Conservation (phyloP, 2,113 vertebrate species). For the Pelodiscus sinensis region DNA sequence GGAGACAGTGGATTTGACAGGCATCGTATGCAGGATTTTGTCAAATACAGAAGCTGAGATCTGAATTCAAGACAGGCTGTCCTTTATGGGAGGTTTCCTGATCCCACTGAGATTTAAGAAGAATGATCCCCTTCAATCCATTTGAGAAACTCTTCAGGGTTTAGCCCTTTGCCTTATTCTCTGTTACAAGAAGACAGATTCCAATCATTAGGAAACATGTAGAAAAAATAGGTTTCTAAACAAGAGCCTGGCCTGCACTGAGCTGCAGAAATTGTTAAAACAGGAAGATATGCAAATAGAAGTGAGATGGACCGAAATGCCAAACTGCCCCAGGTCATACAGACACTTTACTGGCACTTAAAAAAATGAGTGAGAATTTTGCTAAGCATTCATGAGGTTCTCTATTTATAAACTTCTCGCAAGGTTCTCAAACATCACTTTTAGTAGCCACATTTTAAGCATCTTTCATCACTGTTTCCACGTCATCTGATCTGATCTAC, state of each 20-base stretch:
- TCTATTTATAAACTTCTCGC: not conserved
- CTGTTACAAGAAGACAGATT: not conserved
- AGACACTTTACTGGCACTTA: not conserved
- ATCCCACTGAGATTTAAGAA: not conserved
- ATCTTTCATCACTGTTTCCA: not conserved
- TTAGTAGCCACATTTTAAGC: not conserved
- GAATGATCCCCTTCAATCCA: not conserved
- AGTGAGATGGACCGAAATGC: not conserved
- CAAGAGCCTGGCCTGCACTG: not conserved
- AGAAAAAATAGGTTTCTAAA: not conserved
- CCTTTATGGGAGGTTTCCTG: not conserved
- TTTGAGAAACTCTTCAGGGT: not conserved
- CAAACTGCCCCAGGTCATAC: not conserved
- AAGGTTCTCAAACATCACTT: not conserved
- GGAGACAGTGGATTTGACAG: too few relatives aligned
- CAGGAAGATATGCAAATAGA: not conserved
- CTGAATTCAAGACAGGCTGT: constrained; percentile 4
- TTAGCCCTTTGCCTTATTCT: constrained; percentile 8
- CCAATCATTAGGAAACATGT: not conserved
- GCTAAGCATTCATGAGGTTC: not conserved
- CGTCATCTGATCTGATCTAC: not conserved
- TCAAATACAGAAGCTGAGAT: not conserved
- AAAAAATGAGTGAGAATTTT: not conserved
- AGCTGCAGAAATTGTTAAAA: not conserved
- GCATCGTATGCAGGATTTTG: not conserved